Percentiles rank a stretch among this genome's conserved stretches.
Conservation (phyloP, 2,888 invertebrate species). For the Eledone cirrhosa region DNA sequence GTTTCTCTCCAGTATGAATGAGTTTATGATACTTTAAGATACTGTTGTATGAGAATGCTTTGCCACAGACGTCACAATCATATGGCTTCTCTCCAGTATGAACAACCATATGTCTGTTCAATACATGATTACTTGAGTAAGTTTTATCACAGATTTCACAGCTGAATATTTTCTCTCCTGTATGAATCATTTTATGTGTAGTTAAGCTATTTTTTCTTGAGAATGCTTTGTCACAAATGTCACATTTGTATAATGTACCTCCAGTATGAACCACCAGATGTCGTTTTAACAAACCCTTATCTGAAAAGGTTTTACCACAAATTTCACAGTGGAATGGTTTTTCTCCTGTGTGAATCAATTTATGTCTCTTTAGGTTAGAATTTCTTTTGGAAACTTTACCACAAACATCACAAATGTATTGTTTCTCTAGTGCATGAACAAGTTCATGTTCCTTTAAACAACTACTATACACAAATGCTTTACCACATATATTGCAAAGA, state of each 20-base stretch:
- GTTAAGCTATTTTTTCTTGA: background rate
- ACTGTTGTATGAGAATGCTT: background rate
- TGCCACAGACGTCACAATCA: background rate
- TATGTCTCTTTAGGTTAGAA: background rate
- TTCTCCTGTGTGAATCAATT: too few species aligned
- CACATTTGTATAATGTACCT: background rate
- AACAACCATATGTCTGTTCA: background rate
- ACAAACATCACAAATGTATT: background rate
- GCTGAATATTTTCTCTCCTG: background rate
- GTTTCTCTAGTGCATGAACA: background rate
- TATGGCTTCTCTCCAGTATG: background rate
- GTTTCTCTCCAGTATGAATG: background rate
- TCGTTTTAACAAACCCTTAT: background rate
- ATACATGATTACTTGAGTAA: background rate
- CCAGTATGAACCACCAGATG: background rate
- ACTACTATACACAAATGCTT: background rate
- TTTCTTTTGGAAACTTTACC: background rate
- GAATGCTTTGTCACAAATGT: background rate
- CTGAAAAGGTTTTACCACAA: slow-evolving; percentile 5
- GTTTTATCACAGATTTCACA: background rate
- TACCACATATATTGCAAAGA: slow-evolving; percentile 1
- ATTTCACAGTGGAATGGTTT: background rate
- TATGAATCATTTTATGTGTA: background rate
- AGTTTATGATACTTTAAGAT: background rate
- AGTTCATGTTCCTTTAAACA: background rate